Evolutionary conservation across 2,797 vertebrate genomes (phyloP).

Genomic region (Spinus olivaceus): DNA sequence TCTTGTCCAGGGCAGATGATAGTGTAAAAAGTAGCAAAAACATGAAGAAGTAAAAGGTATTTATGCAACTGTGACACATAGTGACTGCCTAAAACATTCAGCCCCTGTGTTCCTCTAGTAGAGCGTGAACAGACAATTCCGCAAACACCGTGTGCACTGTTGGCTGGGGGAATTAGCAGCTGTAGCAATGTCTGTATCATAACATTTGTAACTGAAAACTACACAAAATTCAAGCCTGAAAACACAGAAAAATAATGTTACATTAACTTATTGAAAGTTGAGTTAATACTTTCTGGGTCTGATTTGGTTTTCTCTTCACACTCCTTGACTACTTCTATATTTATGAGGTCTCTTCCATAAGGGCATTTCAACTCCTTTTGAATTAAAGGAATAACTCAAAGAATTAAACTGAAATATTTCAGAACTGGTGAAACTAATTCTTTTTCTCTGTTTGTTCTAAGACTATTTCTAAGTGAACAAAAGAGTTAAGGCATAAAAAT

Average conservation of each 20-base stretch:
- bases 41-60: background rate
- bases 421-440: background rate
- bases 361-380: background rate
- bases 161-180: background rate
- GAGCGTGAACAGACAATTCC: background rate
- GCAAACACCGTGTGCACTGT: fast-evolving
- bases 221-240: background rate
- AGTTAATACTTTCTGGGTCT: background rate
- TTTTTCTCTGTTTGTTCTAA: background rate
- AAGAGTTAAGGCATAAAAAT: background rate
- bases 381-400: background rate
- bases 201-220: background rate
- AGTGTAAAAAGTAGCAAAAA: background rate
- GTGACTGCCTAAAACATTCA: background rate
- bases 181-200: background rate
- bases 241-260: background rate
- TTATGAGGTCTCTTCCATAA: background rate
- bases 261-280: background rate
- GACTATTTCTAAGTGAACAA: background rate
- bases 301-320: background rate
- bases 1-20: background rate
- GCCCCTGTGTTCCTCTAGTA: background rate
- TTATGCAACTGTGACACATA: background rate
- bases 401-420: background rate
- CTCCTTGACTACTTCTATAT: background rate